Base-by-base conservation (phyloP, 2,888 invertebrate genomes). In the Tetropium fuscum region DNA sequence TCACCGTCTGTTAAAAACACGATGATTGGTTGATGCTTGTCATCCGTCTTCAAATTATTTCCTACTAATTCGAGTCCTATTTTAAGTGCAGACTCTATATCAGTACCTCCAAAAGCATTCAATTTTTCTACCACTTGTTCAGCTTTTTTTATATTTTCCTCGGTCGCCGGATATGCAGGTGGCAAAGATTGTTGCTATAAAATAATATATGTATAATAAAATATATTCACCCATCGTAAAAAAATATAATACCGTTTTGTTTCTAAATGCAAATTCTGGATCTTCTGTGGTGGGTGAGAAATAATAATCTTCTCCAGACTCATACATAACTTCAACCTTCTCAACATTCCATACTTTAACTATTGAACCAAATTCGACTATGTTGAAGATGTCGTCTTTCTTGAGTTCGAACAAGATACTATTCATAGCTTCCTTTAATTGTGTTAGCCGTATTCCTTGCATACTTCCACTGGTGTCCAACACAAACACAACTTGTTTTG, bases 381-480 rank as follows among this genome's bases (percentile, higher is more conserved):
- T 86, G 70, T 86, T 88, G 81, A 91, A 90, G 67, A 84, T 85
- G 77, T 91, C 91, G 1, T 86, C 84, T 0, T 79, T 66, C 49
- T 87, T 84, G 19, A 92, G 82, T 67, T 89, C 87, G 6, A 81
- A 79, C n/a, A 92, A 82, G 61, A 91, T 91, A 41, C 85, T 84
- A 60, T 83, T 79, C 89, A 91, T 90, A 16, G 91, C 90, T 54
- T 86, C 84, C 51, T 86, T 85, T 10, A 90, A 80, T 78, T 91
- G 90, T 15, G 82, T 78, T 34, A 91, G 85, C 81, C 90, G 90
- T 49, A 83, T 83, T 15, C 88, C 91, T 68, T 83, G 82, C 92
- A 92, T 92, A 45, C 91, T 91, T 5, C 91, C 90, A 22, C 90
- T 90, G 0, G 89, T 87, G 76, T 92, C 92, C 72, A 92, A 81